Percentiles rank a stretch among this genome's conserved stretches.
Conservation (phyloP, 2,888 invertebrate genomes). For the Tortrix viridana region DNA sequence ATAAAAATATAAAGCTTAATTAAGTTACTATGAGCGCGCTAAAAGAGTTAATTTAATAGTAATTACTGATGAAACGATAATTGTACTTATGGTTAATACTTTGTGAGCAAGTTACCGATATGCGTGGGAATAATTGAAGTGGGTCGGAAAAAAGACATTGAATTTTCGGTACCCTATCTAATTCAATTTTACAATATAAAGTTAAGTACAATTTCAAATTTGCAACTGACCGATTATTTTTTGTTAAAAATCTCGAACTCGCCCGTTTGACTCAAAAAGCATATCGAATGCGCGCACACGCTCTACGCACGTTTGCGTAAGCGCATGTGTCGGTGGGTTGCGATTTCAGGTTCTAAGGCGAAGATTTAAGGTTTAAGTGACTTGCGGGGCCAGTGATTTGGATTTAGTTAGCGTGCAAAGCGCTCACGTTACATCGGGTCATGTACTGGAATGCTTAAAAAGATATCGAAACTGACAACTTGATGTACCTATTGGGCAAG, state of each 20-base stretch:
- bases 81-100: too few species aligned
- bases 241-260: neutral
- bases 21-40: too few species aligned
- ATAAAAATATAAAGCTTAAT: too few species aligned
- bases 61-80: too few species aligned
- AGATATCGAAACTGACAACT: conserved; percentile 1
- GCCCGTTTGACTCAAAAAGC: neutral
- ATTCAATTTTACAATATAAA: too few species aligned
- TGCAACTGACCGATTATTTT: neutral
- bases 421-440: neutral
- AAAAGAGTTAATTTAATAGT: too few species aligned
- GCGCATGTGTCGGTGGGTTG: neutral
- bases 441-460: neutral
- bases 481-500: neutral
- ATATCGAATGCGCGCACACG: conserved; percentile 13
- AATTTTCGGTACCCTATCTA: too few species aligned
- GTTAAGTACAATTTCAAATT: neutral
- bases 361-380: neutral
- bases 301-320: conserved; percentile 13
- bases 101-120: too few species aligned
- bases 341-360: neutral
- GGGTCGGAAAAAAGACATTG: too few species aligned
- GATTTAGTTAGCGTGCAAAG: conserved; percentile 2
- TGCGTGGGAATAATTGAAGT: too few species aligned
- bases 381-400: neutral